A percentile compares a stretch with the other conserved stretches of the same genome.
phyloP scores from a whole-genome alignment of 1,140 invertebrate species.

The Drosophila albomicans region DNA sequence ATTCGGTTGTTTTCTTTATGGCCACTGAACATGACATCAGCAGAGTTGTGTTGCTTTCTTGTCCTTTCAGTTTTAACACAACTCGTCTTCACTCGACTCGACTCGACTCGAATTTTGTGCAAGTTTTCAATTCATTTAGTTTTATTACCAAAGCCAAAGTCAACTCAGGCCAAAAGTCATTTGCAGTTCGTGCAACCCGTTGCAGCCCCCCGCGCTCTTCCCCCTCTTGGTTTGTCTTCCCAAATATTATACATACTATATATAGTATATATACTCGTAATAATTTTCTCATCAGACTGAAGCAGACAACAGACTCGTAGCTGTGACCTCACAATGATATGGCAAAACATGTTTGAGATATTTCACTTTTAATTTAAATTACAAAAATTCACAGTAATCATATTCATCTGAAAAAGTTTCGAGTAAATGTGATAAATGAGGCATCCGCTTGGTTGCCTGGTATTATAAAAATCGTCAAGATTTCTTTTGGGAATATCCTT shows the following conservation, averaged over 20 bases:
- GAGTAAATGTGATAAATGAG: background rate
- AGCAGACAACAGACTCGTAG: background rate
- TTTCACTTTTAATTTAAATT: slow-evolving; percentile 5
- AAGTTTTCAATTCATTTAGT: slow-evolving; percentile 83
- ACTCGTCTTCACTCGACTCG: slow-evolving; percentile 40
- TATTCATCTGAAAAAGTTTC: background rate
- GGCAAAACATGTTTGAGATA: background rate
- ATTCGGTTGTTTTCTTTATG: slow-evolving; percentile 70
- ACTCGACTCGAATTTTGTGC: slow-evolving; percentile 63
- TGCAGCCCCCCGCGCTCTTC: slow-evolving; percentile 10
- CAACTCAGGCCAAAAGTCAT: slow-evolving; percentile 60
- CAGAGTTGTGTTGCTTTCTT: slow-evolving; percentile 35
- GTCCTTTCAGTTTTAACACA: slow-evolving; percentile 29
- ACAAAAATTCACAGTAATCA: background rate
- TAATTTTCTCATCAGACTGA: slow-evolving; percentile 20
- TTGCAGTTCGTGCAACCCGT: slow-evolving; percentile 79
- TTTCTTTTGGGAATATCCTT: background rate
- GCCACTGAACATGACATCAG: slow-evolving; percentile 69
- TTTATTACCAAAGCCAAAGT: slow-evolving; percentile 60
- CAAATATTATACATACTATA: slow-evolving; percentile 16
- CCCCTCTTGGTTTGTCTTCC: background rate
- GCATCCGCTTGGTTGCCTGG: background rate
- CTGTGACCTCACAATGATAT: background rate
- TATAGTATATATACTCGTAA: background rate
- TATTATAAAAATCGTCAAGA: background rate